Evolutionary conservation across 2,113 vertebrate species (phyloP), one percentile per base, ranked within the genome.

Genomic region (Ochotona curzoniae): DNA sequence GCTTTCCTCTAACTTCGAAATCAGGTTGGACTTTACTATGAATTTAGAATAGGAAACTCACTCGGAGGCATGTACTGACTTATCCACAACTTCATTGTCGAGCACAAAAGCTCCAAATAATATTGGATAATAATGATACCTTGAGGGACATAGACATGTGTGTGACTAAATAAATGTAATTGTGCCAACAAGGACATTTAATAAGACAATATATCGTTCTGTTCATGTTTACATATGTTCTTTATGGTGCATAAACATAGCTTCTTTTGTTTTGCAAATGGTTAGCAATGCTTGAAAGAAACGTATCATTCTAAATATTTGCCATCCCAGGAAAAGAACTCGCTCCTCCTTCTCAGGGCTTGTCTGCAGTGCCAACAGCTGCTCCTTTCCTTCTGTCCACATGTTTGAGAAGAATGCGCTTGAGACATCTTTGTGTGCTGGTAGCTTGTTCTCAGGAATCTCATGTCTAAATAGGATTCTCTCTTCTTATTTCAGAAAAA

Each of bases 401-500:
- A 35, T 14, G 10, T 15, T 4, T n/a, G 49, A 87, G 44, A 6
- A 38, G 18, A 20, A 47, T 86, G 76, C 91, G 57, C 35, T 38
- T 8, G 69, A 86, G 87, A 13, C 6, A 71, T 28, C 67, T 84
- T 88, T 83, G 32, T 69, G 2, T 71, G 14, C 71, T 47, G 17
- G 54, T 69, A 70, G 18, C 57, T 71, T 70, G 61, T 66, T 75
- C 35, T 91, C 66, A 91, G 75, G 32, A 0, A 61, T 89, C 20
- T 35, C n/a, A 9, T 30, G 12, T 60, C 51, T 93, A 80, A 79
- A 93, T 28, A 18, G 28, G 71, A 25, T 96, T 79, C 71, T 30
- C 11, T 49, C 30, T 66, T 84, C 81, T 21, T 87, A 86, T 57
- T 61, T 75, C 70, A 93, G 26, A 87, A 90, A 71, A 57, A 57